phyloP scores from a whole-genome alignment of 2,113 vertebrate genomes.

The Sialia sialis region DNA sequence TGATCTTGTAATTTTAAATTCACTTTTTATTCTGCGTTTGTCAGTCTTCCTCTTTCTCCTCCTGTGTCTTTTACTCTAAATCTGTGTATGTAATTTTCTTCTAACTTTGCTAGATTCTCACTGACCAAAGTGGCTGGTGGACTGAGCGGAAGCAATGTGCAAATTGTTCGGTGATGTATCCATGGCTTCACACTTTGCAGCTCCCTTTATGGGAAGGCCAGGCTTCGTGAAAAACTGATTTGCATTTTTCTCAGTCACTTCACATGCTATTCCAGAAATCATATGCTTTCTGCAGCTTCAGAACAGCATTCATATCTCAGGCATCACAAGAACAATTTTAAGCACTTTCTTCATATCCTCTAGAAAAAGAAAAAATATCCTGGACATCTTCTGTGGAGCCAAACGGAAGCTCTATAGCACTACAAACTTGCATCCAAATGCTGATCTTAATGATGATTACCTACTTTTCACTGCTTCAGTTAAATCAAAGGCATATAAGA shows the following conservation, averaged over 20 bases:
- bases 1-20: slow-evolving; percentile 25
- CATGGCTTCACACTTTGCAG: neutral
- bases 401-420: neutral
- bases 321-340: neutral
- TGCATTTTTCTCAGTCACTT: neutral
- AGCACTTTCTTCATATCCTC: neutral
- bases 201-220: neutral
- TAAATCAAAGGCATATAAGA: neutral
- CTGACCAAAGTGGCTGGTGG: neutral
- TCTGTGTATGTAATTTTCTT: slow-evolving; percentile 6
- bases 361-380: neutral
- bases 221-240: neutral
- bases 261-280: neutral
- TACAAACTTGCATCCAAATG: neutral
- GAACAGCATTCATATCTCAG: neutral
- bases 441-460: neutral
- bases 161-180: slow-evolving; percentile 2
- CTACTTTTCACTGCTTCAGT: neutral
- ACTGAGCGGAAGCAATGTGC: neutral
- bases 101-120: slow-evolving; percentile 1
- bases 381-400: neutral
- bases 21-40: slow-evolving; percentile 18
- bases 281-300: neutral
- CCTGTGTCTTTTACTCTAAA: neutral
- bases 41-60: neutral